Conservation (phyloP, 2,888 invertebrate genomes). For the Sphinx pinastri region DNA sequence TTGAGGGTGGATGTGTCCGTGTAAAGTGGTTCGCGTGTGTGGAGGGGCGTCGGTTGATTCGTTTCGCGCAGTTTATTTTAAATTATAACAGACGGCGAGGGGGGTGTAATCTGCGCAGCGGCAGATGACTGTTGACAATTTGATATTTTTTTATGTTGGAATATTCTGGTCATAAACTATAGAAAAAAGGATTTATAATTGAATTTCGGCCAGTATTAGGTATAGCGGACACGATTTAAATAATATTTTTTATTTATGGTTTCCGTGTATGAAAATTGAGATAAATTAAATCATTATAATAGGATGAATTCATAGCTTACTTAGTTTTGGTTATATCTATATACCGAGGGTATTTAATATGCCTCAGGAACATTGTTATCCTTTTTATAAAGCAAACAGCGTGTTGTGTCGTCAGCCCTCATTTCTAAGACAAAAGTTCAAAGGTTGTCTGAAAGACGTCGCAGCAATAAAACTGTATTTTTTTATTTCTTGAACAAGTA, state of each 20-base stretch:
- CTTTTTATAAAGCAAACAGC: no score
- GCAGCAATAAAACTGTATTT: no score
- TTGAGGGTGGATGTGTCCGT: constrained; percentile 40
- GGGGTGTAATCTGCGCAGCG: constrained; percentile 52
- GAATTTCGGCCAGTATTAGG: not conserved
- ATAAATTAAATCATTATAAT: no score
- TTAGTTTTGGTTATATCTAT: no score
- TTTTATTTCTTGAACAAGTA: no score
- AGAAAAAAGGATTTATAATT: not conserved
- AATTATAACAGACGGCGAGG: constrained; percentile 62
- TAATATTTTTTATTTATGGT: not conserved
- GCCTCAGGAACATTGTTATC: no score
- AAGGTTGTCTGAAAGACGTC: no score
- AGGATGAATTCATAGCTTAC: no score
- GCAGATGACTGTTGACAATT: constrained; percentile 42
- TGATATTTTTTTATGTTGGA: constrained; percentile 1
- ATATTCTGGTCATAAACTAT: not conserved
- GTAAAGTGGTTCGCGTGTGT: constrained; percentile 32
- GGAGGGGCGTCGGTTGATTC: constrained; percentile 54
- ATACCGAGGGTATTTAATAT: no score
- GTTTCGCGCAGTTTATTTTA: constrained; percentile 80
- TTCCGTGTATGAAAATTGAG: no score
- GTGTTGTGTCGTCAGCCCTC: no score
- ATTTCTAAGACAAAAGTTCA: no score
- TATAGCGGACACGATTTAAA: not conserved